These are phyloP conservation scores for Metridium senile DNA, from an alignment of 92 coral and sea anemone species.

Conservation along the genomic window DNA sequence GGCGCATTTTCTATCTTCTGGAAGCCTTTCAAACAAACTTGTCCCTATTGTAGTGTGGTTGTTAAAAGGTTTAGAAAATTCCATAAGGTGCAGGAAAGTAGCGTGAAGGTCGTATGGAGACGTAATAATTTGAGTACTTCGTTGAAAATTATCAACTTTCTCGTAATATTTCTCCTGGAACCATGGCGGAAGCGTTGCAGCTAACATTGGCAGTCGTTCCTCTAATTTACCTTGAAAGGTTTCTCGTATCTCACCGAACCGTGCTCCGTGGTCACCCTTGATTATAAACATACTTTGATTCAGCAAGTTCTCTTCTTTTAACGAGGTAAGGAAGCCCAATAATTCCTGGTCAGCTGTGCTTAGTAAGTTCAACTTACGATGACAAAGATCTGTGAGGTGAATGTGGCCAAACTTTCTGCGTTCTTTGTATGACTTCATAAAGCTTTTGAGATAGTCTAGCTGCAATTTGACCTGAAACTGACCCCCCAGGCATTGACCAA, in stretches of 20 bases:
- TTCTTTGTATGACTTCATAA: conserved; percentile 56
- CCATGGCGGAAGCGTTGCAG: conserved; percentile 67
- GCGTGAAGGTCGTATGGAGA: conserved; percentile 82
- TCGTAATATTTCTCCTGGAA: conserved; percentile 44
- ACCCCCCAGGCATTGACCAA: conserved; percentile 43
- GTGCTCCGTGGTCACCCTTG: conserved; percentile 78
- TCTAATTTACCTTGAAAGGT: conserved; percentile 77
- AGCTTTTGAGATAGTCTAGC: conserved; percentile 71
- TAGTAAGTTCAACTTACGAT: conserved; percentile 45
- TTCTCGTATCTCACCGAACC: conserved; percentile 65
- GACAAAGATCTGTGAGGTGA: conserved; percentile 65
- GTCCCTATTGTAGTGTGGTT: conserved; percentile 38
- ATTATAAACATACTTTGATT: conserved; percentile 73
- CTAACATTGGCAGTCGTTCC: conserved; percentile 78
- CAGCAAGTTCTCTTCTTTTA: conserved; percentile 55
- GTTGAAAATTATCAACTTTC: conserved; percentile 26
- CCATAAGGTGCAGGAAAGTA: conserved; percentile 59
- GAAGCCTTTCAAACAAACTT: conserved; percentile 48
- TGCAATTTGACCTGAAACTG: conserved; percentile 58
- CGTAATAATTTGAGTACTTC: conserved; percentile 50
- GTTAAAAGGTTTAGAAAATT: conserved; percentile 40
- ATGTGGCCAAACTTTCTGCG: conserved; percentile 65
- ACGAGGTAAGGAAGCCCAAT: conserved; percentile 40
- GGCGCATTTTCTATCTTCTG: conserved; percentile 53
- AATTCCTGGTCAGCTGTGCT: conserved; percentile 54